Evolutionary conservation across 2,113 vertebrate species (phyloP).

Genomic region (Lophotis ruficrista): DNA sequence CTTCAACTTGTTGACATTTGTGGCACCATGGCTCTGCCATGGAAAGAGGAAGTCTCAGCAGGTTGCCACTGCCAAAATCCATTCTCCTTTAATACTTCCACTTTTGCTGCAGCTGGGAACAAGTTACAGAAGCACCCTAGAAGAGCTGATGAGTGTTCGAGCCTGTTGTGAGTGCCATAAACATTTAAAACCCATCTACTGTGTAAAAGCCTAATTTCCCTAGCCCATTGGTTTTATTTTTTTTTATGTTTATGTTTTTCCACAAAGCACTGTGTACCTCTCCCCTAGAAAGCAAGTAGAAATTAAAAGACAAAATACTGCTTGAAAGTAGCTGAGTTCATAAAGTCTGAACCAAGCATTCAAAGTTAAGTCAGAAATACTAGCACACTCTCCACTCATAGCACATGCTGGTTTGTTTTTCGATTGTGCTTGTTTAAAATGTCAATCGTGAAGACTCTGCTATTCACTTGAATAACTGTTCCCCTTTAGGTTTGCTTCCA

Average conservation of each 20-base stretch:
- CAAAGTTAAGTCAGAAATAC: background rate
- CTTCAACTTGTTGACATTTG: background rate
- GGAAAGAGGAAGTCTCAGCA: background rate
- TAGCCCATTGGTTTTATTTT: slow-evolving; percentile 24
- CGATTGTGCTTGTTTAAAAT: background rate
- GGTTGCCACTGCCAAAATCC: background rate
- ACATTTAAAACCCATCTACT: slow-evolving; percentile 4
- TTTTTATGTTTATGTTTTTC: background rate
- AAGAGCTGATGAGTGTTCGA: background rate
- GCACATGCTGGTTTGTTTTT: background rate
- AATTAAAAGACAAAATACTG: background rate
- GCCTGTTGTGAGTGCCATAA: background rate
- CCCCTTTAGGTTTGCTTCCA: background rate
- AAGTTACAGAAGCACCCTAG: background rate
- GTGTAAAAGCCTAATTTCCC: background rate
- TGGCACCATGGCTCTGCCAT: background rate
- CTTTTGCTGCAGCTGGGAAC: background rate
- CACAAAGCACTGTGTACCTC: background rate
- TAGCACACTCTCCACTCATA: background rate
- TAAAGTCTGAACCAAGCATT: background rate
- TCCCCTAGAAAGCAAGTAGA: background rate
- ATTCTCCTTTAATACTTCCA: background rate
- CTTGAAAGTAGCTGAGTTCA: background rate
- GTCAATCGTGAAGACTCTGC: background rate
- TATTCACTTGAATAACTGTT: background rate